Percentiles rank a stretch among this genome's conserved stretches.
phyloP scores from a whole-genome alignment of 2,113 vertebrate genomes.

The Xenopus laevis region DNA sequence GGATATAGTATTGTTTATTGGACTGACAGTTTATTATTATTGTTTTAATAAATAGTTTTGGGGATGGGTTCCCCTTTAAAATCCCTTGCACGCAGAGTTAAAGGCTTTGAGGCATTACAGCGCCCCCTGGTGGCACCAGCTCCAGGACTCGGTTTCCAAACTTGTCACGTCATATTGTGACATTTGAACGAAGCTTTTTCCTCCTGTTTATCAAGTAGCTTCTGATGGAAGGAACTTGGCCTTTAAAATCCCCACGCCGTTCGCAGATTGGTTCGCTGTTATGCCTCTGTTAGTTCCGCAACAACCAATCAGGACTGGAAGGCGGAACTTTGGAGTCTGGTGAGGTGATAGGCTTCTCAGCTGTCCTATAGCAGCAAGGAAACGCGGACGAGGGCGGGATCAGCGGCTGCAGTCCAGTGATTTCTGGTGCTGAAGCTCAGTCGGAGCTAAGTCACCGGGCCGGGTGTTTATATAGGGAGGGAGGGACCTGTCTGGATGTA shows the following conservation, averaged over 20 bases:
- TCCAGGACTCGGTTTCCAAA: too few species aligned
- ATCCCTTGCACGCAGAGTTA: too few species aligned
- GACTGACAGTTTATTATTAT: too few species aligned
- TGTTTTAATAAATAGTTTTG: too few species aligned
- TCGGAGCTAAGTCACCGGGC: neutral
- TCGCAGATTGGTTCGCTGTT: neutral
- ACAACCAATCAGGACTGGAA: neutral
- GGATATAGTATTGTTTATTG: too few species aligned
- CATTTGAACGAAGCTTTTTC: too few species aligned
- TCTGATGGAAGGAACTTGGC: too few species aligned
- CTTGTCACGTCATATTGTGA: too few species aligned
- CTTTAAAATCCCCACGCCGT: neutral
- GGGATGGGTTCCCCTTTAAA: too few species aligned
- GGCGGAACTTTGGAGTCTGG: neutral
- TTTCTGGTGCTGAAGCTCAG: neutral
- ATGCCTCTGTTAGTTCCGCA: neutral
- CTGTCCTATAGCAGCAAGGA: neutral
- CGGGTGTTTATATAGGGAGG: neutral
- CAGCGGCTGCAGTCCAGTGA: neutral
- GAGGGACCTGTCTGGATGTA: neutral
- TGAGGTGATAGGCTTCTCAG: neutral
- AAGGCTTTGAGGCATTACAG: too few species aligned
- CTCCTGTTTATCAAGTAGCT: too few species aligned
- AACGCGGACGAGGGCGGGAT: constrained; percentile 29
- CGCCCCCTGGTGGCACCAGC: too few species aligned